Base-by-base conservation (phyloP, 2,797 vertebrate species). In the Argentina silus region DNA sequence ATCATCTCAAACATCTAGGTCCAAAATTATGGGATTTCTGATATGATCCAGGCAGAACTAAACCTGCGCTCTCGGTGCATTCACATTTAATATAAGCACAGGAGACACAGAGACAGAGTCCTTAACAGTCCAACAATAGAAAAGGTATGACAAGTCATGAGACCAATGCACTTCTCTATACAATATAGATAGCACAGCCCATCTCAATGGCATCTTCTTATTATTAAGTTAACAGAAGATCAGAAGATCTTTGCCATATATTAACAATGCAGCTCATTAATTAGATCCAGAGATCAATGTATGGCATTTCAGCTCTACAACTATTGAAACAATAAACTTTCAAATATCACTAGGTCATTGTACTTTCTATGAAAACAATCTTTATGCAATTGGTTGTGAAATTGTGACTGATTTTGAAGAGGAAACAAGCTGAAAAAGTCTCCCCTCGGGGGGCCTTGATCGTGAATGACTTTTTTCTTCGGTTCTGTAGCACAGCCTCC, bases 381-480 rank as follows among this genome's bases (percentile, higher is more conserved):
- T 56, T 67, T 43, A 68, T 68, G 78, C 82, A 85, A 74, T 71
- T 79, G 76, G 82, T 83, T 76, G 84, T 82, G 85, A 91, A 82
- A 86, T 85, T 91, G 85, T 86, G 85, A 89, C 86, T 84, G 88
- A 90, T 87, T 88, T 88, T 77, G 69, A 81, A 73, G 83, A 76
- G 78, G 75, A 80, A 81, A 71, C 17, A 21, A 12, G 74, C 87
- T 84, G 86, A 81, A 86, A 83, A 76, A 87, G 67, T 73, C 78
- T 80, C 83, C 85, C 85, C 83, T 78, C 78, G 83, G 90, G 27
- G n/a, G 88, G 83, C 82, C 83, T 79, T 85, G 88, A 90, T 89
- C 88, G 89, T 93, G 88, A 92, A 92, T 90, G 88, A 91, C 88
- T 88, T 91, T 93, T 89, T 90, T 89, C 87, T 90, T 91, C 84